These are phyloP conservation scores for Ibidorhyncha struthersii DNA, from an alignment of 2,113 vertebrate genomes.

Conservation along the genomic window DNA sequence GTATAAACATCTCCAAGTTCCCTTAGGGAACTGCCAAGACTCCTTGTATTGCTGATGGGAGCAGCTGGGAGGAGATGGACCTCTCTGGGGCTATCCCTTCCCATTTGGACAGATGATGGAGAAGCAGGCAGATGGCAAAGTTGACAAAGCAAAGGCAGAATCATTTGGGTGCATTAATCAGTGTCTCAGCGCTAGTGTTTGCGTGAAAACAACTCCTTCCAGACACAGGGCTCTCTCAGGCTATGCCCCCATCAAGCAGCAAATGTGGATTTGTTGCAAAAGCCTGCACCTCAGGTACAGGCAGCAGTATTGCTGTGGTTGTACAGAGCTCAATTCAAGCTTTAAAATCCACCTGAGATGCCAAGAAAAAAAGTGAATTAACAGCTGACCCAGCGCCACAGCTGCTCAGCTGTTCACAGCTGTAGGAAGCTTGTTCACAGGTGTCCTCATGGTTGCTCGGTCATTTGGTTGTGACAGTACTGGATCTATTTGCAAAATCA, in stretches of 20 bases:
- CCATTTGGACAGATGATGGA: background rate
- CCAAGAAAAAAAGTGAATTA: background rate
- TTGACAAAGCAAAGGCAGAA: background rate
- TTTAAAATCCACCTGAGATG: background rate
- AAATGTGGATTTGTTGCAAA: fast-evolving
- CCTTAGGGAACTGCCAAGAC: background rate
- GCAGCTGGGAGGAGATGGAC: background rate
- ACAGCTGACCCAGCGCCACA: background rate
- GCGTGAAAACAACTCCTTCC: background rate
- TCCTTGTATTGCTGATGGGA: background rate
- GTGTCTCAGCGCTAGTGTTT: background rate
- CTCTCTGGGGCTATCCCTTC: background rate
- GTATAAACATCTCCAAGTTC: background rate
- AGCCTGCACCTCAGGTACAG: fast-evolving
- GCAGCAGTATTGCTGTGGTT: background rate
- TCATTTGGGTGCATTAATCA: background rate
- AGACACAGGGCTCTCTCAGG: background rate
- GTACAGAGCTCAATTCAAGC: background rate
- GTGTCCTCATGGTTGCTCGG: background rate
- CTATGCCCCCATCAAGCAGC: background rate
- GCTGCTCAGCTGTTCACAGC: background rate
- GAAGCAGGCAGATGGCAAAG: background rate
- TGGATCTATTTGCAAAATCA: background rate
- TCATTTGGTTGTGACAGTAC: background rate
- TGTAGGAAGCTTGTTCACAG: fast-evolving